Conservation (phyloP, 2,797 vertebrate genomes). For the Hoplostethus mediterraneus region DNA sequence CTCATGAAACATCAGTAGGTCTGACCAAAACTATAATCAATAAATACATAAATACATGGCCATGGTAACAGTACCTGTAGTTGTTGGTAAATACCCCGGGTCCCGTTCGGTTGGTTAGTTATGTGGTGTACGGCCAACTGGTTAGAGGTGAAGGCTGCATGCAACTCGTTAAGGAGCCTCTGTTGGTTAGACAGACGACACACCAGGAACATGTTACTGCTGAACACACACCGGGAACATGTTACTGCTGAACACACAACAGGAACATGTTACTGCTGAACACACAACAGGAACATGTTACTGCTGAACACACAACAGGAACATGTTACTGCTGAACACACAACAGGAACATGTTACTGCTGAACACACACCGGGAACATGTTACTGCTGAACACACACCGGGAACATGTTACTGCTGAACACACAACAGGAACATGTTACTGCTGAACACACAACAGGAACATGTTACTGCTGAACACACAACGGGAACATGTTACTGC, state of each 20-base stretch:
- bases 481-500: too few relatives aligned
- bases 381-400: neutral
- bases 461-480: neutral
- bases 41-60: neutral
- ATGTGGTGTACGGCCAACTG: constrained; percentile 77
- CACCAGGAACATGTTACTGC: neutral
- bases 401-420: too few relatives aligned
- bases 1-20: neutral
- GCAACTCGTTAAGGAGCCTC: constrained; percentile 86
- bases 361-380: neutral
- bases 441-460: constrained; percentile 1
- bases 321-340: too few relatives aligned
- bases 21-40: neutral
- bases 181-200: constrained; percentile 76
- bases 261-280: too few relatives aligned
- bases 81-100: constrained; percentile 69
- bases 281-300: neutral
- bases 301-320: neutral
- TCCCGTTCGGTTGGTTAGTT: constrained; percentile 67
- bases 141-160: constrained; percentile 87
- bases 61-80: constrained; percentile 84
- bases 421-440: too few relatives aligned
- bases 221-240: too few relatives aligned
- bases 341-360: too few relatives aligned
- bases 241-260: too few relatives aligned